Conservation (phyloP, 2,888 invertebrate species). For the Meiosimyza platycephala region DNA sequence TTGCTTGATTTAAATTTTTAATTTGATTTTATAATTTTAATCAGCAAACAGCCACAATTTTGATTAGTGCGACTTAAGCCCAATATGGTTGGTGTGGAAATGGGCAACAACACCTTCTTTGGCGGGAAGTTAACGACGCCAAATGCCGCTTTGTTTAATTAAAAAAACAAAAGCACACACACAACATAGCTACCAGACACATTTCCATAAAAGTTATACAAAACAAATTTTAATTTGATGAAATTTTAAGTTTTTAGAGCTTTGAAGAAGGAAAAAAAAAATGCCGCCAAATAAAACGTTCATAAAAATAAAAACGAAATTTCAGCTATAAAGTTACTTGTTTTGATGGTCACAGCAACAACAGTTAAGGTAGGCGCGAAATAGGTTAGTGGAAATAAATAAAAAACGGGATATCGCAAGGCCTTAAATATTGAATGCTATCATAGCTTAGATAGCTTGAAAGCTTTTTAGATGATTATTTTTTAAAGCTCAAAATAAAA, state of each 20-base stretch:
- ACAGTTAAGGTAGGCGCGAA: too few relatives aligned
- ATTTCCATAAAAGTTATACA: slow-evolving; percentile 29
- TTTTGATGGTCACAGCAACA: too few relatives aligned
- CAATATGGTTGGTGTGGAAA: slow-evolving; percentile 17
- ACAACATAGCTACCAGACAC: background rate
- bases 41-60: slow-evolving; percentile 19
- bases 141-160: slow-evolving; percentile 24
- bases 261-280: too few relatives aligned
- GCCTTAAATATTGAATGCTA: too few relatives aligned
- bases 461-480: too few relatives aligned
- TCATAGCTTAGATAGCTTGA: too few relatives aligned
- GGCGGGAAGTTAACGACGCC: background rate
- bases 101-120: slow-evolving; percentile 11
- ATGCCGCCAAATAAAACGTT: too few relatives aligned
- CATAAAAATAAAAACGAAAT: too few relatives aligned
- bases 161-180: slow-evolving; percentile 5
- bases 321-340: too few relatives aligned
- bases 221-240: slow-evolving; percentile 19
- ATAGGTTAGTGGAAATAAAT: too few relatives aligned
- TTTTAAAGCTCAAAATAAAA: too few relatives aligned
- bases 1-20: slow-evolving; percentile 21
- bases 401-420: too few relatives aligned
- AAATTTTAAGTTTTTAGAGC: background rate
- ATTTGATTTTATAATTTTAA: slow-evolving; percentile 29
- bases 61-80: slow-evolving; percentile 30